Percentiles rank a stretch among this genome's conserved stretches.
These are phyloP conservation scores for Phortica okadai DNA, from an alignment of 2,888 invertebrate genomes.

Conservation along the genomic window DNA sequence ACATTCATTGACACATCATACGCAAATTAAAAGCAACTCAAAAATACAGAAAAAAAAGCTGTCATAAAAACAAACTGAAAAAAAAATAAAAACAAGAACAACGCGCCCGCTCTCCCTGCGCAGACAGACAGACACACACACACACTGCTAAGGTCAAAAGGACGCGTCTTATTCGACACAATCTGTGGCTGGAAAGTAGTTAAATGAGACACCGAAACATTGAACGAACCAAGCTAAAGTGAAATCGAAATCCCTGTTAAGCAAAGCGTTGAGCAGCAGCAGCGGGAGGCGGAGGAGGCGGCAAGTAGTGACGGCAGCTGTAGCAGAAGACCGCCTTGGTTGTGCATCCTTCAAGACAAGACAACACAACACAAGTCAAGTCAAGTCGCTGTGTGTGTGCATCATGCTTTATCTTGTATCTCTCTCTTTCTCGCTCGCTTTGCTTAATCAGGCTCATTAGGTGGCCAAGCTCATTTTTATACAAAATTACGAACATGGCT, in stretches of 20 bases:
- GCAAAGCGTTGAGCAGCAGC: not conserved
- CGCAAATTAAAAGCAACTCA: conserved; percentile 67
- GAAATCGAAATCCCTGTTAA: not conserved
- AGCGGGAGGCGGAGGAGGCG: not conserved
- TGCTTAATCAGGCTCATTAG: conserved; percentile 75
- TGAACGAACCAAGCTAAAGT: conserved; percentile 5
- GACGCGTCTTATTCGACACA: conserved; percentile 73
- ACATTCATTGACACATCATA: conserved; percentile 69
- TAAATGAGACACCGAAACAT: conserved; percentile 67
- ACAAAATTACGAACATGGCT: conserved; percentile 71
- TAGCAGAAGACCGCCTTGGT: conserved; percentile 54
- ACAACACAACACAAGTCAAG: too few species aligned
- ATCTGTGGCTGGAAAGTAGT: conserved; percentile 69
- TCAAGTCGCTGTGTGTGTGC: conserved; percentile 7
- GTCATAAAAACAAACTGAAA: conserved; percentile 21
- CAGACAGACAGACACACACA: conserved; percentile 42
- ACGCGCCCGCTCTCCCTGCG: not conserved
- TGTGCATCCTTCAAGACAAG: conserved; percentile 15
- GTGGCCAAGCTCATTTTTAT: conserved; percentile 73
- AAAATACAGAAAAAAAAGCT: conserved; percentile 18
- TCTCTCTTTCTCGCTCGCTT: conserved; percentile 4
- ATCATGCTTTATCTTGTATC: conserved; percentile 7
- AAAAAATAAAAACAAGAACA: not conserved
- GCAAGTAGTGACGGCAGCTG: not conserved
- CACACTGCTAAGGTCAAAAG: conserved; percentile 68